Conservation (phyloP, 2,113 vertebrate species). For the Piliocolobus tephrosceles region DNA sequence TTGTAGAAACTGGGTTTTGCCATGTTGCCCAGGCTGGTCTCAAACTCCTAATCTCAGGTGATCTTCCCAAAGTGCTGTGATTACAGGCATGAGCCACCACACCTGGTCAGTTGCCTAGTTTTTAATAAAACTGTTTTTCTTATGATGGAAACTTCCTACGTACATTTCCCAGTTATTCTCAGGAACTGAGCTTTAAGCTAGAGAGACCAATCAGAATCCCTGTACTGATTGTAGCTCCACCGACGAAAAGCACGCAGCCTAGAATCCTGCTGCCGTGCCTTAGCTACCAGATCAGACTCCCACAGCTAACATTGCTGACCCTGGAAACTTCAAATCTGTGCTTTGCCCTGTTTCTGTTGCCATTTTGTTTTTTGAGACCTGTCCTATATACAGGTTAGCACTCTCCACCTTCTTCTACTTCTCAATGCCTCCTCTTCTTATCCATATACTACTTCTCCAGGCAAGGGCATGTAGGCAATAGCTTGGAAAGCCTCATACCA, state of each 20-base stretch:
- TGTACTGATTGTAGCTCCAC: neutral
- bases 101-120: neutral
- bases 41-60: no score
- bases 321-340: neutral
- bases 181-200: neutral
- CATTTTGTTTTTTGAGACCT: neutral
- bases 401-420: neutral
- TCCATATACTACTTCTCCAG: fast-evolving
- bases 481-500: neutral
- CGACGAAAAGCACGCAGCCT: neutral
- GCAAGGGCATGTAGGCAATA: neutral
- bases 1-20: no score
- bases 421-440: neutral
- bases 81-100: no score
- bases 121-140: neutral
- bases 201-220: neutral
- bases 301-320: neutral
- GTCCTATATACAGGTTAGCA: neutral
- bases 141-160: neutral
- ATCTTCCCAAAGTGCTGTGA: no score
- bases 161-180: neutral
- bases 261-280: neutral
- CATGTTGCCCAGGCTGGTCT: no score
- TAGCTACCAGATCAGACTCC: neutral
- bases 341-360: neutral